Base-by-base conservation (phyloP, 2,797 vertebrate genomes). In the Hipposideros larvatus region DNA sequence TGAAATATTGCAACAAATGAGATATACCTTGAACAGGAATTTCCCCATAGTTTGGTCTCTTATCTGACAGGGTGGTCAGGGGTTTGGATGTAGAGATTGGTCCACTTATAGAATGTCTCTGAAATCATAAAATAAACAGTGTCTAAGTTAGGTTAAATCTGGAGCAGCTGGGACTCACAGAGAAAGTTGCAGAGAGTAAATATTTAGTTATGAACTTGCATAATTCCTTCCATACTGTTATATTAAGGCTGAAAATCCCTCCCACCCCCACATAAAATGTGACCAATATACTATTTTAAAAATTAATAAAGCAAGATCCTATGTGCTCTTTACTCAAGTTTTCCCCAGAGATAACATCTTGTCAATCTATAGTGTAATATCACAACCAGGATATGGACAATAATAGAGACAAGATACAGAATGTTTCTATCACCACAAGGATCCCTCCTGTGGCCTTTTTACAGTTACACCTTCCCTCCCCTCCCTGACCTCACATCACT, bases 61-160 rank as follows among this genome's bases (percentile, higher is more conserved):
- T 99, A 96, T 99, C 99, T n/a, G 98, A 98, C 92, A 99, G 98
- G 0, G 99, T 97, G 11, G 99, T 98, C 22, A 99, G 99, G 1
- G 99, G 99, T 97, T 99, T 99, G 55, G 99, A 94, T 48, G 99
- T 66, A 2, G 99, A 99, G 94, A 99, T 99, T 0, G 99, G 99
- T 55, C 99, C 99, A 85, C 98, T 98, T 96, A 99, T 99, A 90
- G 99, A 99, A 98, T 99, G 99, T 97, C 99, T 99, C 99, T 99
- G 98, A 97, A 99, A 99, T 4, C 77, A 91, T 34, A 97, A 97
- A 77, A 91, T 7, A 95, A 11, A 96, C 8, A 19, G 66, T 41
- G 26, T 70, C 55, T 11, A 78, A 43, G 70, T 70, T 19, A 95
- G 24, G 34, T 66, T 55, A 80, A 91, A 75, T 70, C 21, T 37